Base-by-base conservation (phyloP, 1,140 invertebrate species). In the Diachasma alloeum region DNA sequence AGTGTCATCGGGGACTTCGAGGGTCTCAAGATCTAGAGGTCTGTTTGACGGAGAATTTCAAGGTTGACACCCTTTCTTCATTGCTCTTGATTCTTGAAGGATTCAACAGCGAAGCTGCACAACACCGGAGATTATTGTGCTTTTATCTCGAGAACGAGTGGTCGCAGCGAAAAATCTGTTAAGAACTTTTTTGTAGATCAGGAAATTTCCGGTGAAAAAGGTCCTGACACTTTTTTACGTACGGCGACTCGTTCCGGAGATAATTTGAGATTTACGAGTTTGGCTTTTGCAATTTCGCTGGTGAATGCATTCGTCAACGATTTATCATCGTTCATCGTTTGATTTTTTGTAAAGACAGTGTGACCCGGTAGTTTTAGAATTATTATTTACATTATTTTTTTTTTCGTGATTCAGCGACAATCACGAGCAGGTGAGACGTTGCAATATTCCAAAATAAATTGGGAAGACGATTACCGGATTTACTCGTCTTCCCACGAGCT, bases 1-100 rank as follows among this genome's bases (percentile, higher is more conserved):
- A 92, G 90, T 72, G 91, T 91, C 73, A 87, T 92, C 77, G 89
- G 90, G 70, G 91, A 91, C 8, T 92, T 93, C 82, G 91, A 92
- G 46, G 90, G 92, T 79, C 89, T 93, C 81, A 91, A 92, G 83
- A 91, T 93, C 82, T 91, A 63, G 59, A 6, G 31, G 31, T n/a
- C 2, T 31, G 6, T 31, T 31, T 3, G 2, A 3, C 31, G 31
- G 6, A 6, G 24, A 9, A 3, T 19, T 22, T 26, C 22, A 63
- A 63, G 59, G 59, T 56, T 80, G 77, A 66, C 36, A 73, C 36
- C n/a, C 22, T 67, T 46, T 74, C 26, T 44, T 74, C 67, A 67
- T 26, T 63, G 22, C 19, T 74, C n/a, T 53, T 19, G 17, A 53
- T 56, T 72, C 26, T 37, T 4, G 1, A 13, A 4, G 39, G 4